phyloP scores from a whole-genome alignment of 2,888 invertebrate genomes.

The Lepas anatifera region DNA sequence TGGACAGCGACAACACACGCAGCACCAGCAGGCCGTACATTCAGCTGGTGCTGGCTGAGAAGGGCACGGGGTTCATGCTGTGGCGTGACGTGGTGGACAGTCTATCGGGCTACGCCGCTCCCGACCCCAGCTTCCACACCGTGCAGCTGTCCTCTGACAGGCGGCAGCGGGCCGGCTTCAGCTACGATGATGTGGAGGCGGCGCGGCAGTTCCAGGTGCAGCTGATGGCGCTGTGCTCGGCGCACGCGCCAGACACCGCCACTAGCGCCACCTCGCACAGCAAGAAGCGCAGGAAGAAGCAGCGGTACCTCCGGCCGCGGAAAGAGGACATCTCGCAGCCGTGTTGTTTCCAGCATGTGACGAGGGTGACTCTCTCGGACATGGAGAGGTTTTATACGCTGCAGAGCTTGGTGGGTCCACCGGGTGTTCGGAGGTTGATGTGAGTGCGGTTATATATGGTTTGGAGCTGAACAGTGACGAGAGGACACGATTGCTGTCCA shows the following conservation, averaged over 20 bases:
- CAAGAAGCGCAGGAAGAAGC: constrained; percentile 35
- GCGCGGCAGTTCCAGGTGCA: constrained; percentile 56
- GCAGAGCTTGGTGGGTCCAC: constrained; percentile 48
- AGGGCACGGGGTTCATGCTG: constrained; percentile 65
- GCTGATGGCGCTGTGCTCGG: constrained; percentile 53
- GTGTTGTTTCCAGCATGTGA: constrained; percentile 72
- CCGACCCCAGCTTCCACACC: constrained; percentile 57
- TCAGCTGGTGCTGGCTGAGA: constrained; percentile 57
- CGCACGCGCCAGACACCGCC: too few relatives aligned
- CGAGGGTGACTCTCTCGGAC: constrained; percentile 57
- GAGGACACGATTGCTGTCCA: too few relatives aligned
- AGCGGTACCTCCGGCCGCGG: constrained; percentile 43
- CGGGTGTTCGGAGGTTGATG: too few relatives aligned
- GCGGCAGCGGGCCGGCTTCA: constrained; percentile 59
- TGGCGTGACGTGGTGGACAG: constrained; percentile 73
- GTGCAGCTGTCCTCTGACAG: constrained; percentile 67
- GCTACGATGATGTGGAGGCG: constrained; percentile 60
- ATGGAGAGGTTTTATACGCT: constrained; percentile 52
- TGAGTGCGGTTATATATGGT: too few relatives aligned
- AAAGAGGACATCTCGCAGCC: constrained; percentile 73
- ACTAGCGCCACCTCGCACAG: constrained; percentile 58
- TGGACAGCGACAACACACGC: constrained; percentile 61
- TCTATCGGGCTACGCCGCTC: constrained; percentile 57
- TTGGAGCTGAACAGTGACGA: too few relatives aligned
- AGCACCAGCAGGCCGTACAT: constrained; percentile 53